A percentile compares a stretch with the other conserved stretches of the same genome.
These are phyloP conservation scores for Sebastes elongatus DNA, from an alignment of 2,797 vertebrate species.

Conservation along the genomic window DNA sequence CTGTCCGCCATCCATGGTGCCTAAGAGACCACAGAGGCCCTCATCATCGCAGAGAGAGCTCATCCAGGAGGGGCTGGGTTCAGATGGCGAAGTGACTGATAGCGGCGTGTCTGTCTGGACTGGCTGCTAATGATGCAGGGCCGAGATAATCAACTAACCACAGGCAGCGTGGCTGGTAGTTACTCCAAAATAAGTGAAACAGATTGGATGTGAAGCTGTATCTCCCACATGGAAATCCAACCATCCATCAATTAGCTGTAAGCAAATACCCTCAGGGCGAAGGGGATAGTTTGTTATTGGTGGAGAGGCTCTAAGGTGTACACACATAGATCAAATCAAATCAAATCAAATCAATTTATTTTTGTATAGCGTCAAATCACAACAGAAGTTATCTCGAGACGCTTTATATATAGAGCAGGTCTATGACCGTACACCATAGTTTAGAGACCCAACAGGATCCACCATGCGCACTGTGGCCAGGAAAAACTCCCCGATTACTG, in stretches of 20 bases:
- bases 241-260: conserved; percentile 66
- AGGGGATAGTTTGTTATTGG: conserved; percentile 21
- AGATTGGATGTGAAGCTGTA: conserved; percentile 59
- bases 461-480: too few species aligned
- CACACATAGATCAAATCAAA: neutral
- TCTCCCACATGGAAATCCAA: conserved; percentile 51
- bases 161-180: conserved; percentile 39
- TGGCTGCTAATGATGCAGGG: conserved; percentile 60
- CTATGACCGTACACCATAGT: too few species aligned
- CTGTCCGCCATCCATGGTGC: conserved; percentile 45
- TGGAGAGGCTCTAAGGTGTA: neutral
- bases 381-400: too few species aligned
- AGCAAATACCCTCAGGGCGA: conserved; percentile 41
- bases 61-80: conserved; percentile 40
- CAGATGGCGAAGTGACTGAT: conserved; percentile 63
- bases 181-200: conserved; percentile 65
- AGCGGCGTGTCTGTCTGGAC: conserved; percentile 58
- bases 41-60: conserved; percentile 49
- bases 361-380: too few species aligned
- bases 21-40: conserved; percentile 40
- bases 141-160: conserved; percentile 68
- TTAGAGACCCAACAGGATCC: too few species aligned
- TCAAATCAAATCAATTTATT: too few species aligned
- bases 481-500: too few species aligned
- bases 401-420: too few species aligned